Evolutionary conservation across 2,888 invertebrate species (phyloP).

Genomic region (Diarsia mendica): DNA sequence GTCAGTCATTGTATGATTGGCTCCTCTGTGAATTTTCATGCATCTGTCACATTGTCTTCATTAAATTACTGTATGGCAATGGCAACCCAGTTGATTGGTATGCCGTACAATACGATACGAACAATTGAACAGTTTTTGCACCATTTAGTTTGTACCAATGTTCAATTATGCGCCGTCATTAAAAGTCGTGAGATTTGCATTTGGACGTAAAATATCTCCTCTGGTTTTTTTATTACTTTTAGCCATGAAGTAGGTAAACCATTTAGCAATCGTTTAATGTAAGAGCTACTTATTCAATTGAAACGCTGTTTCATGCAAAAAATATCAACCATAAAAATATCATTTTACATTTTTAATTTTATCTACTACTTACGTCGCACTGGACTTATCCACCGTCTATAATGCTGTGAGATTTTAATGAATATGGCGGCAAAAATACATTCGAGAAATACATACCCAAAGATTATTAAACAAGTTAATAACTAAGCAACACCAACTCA

Average conservation of each 20-base stretch:
- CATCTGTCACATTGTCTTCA: constrained; percentile 45
- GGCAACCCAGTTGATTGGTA: constrained; percentile 40
- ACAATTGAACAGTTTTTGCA: constrained; percentile 46
- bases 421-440: not conserved
- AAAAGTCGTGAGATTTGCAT: constrained; percentile 31
- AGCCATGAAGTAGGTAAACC: constrained; percentile 27
- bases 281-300: constrained; percentile 5
- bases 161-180: constrained; percentile 19
- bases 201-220: constrained; percentile 20
- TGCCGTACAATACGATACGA: constrained; percentile 32
- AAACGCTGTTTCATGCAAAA: constrained; percentile 8
- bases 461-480: constrained; percentile 13
- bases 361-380: too few relatives aligned
- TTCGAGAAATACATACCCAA: constrained; percentile 16
- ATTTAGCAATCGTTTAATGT: constrained; percentile 12
- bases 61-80: constrained; percentile 11
- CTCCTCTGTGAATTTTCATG: constrained; percentile 33
- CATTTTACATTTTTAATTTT: not conserved
- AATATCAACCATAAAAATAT: not conserved
- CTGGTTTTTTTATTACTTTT: constrained; percentile 16
- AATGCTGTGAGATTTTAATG: not conserved
- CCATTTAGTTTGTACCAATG: constrained; percentile 17
- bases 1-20: constrained; percentile 50
- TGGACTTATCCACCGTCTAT: not conserved
- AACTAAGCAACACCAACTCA: not conserved